Conservation (phyloP, 1,140 invertebrate species). For the Drosophila busckii region DNA sequence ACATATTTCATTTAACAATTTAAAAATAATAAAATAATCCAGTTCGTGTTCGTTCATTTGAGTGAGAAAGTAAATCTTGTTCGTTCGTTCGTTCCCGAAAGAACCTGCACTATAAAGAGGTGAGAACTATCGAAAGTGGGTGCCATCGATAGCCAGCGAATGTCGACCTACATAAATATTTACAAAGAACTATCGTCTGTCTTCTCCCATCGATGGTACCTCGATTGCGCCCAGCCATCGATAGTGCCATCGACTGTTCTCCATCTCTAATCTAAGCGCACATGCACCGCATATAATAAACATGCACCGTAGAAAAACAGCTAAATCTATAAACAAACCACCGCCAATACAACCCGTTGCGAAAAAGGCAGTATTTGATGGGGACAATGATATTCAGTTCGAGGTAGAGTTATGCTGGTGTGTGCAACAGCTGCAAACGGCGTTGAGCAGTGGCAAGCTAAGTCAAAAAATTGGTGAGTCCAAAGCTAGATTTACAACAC, state of each 20-base stretch:
- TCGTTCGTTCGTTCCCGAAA: no score
- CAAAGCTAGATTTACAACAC: constrained; percentile 6
- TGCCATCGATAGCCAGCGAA: no score
- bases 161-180: no score
- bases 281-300: constrained; percentile 17
- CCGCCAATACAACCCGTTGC: constrained; percentile 43
- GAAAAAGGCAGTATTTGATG: constrained; percentile 42
- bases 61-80: no score
- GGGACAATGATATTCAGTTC: constrained; percentile 83
- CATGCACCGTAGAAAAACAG: constrained; percentile 47
- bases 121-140: no score
- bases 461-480: constrained; percentile 81
- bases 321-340: constrained; percentile 55
- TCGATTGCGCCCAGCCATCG: no score
- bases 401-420: constrained; percentile 88
- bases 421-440: constrained; percentile 84
- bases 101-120: no score
- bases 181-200: no score
- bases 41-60: no score
- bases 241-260: constrained; percentile 1
- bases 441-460: constrained; percentile 82
- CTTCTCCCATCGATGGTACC: no score
- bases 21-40: no score
- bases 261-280: neutral
- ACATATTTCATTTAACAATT: no score